Conservation (phyloP, 2,888 invertebrate genomes). For the Amorpha juglandis region DNA sequence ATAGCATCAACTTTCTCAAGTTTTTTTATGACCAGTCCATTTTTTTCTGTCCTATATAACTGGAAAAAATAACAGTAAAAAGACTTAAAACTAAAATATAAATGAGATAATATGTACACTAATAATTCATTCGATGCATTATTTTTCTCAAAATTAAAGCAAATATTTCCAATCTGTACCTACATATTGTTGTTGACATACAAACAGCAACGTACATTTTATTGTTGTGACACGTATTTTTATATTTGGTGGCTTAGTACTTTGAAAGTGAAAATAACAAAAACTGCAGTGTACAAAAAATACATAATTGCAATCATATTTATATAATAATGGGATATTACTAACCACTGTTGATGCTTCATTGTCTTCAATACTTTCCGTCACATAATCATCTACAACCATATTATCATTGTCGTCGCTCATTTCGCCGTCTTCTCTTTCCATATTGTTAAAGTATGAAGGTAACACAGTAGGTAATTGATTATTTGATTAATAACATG, state of each 20-base stretch:
- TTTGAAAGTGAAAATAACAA: too few relatives aligned
- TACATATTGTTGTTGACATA: too few relatives aligned
- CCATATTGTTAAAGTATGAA: conserved; percentile 46
- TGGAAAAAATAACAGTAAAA: conserved; percentile 37
- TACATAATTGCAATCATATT: not conserved
- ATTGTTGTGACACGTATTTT: too few relatives aligned
- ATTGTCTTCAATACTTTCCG: conserved; percentile 38
- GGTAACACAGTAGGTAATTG: not conserved
- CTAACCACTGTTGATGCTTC: conserved; percentile 60
- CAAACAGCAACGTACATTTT: too few relatives aligned
- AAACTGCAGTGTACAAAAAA: too few relatives aligned
- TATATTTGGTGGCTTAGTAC: too few relatives aligned
- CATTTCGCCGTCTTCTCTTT: conserved; percentile 81
- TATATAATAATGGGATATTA: conserved; percentile 20
- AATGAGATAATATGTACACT: too few relatives aligned
- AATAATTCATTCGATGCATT: too few relatives aligned
- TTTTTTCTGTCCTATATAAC: conserved; percentile 67
- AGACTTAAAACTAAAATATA: too few relatives aligned
- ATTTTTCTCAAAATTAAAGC: too few relatives aligned
- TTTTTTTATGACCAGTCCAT: conserved; percentile 61
- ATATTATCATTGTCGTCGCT: conserved; percentile 75
- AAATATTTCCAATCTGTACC: too few relatives aligned
- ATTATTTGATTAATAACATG: not conserved
- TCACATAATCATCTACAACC: conserved; percentile 63
- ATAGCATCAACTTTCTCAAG: conserved; percentile 73